A percentile compares a stretch with the other conserved stretches of the same genome.
These are phyloP conservation scores for Trachelus tabidus DNA, from an alignment of 2,888 invertebrate species.

Conservation along the genomic window DNA sequence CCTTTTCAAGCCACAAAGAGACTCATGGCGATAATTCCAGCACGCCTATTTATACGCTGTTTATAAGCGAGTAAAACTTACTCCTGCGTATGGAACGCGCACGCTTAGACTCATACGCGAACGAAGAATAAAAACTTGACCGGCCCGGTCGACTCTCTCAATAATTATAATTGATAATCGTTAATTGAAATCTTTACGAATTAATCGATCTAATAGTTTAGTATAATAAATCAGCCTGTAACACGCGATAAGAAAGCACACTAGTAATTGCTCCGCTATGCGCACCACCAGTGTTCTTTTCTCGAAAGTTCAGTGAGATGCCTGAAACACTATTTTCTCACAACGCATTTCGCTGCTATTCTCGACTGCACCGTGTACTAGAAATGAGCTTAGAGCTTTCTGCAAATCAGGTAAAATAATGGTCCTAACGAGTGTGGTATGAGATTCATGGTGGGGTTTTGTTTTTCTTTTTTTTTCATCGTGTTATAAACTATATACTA, in stretches of 20 bases:
- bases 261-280: neutral
- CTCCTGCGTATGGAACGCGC: slow-evolving; percentile 19
- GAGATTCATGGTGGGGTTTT: neutral
- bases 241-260: neutral
- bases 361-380: neutral
- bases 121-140: neutral
- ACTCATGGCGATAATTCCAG: slow-evolving; percentile 26
- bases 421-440: neutral
- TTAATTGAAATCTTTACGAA: neutral
- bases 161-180: neutral
- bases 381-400: neutral
- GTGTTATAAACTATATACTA: slow-evolving; percentile 3
- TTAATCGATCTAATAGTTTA: neutral
- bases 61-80: slow-evolving; percentile 28
- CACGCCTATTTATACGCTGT: slow-evolving; percentile 25
- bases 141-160: neutral
- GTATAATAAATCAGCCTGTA: neutral
- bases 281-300: neutral
- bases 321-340: neutral
- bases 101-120: slow-evolving; percentile 9
- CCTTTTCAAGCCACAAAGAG: slow-evolving; percentile 24
- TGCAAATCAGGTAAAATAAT: neutral
- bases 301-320: neutral
- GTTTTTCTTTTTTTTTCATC: neutral
- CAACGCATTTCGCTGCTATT: neutral